Percentiles rank a stretch among this genome's conserved stretches.
phyloP scores from a whole-genome alignment of 2,888 invertebrate species.

The Melieria omissa region DNA sequence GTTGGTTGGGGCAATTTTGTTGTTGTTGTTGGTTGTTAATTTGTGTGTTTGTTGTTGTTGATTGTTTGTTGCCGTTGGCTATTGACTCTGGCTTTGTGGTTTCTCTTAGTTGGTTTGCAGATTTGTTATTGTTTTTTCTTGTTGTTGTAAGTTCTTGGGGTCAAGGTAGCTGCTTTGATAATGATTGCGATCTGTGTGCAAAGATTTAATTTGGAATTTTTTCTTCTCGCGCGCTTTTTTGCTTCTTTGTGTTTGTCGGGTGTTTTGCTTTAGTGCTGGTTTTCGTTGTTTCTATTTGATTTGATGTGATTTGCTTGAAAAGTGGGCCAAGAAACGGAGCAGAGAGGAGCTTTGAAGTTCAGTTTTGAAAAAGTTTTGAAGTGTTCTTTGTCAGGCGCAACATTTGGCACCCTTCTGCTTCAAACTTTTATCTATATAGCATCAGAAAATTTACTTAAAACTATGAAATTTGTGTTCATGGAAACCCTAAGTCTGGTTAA shows the following conservation, averaged over 20 bases:
- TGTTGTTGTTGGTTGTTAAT: too few species aligned
- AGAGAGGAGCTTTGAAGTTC: too few species aligned
- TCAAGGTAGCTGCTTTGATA: constrained; percentile 36
- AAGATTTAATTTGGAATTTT: constrained; percentile 17
- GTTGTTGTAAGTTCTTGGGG: constrained; percentile 12
- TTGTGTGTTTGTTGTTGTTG: constrained; percentile 8
- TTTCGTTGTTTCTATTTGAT: constrained; percentile 28
- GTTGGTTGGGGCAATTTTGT: too few species aligned
- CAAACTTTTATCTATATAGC: too few species aligned
- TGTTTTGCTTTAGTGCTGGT: constrained; percentile 24
- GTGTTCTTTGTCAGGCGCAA: too few species aligned
- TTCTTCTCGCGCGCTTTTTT: not conserved
- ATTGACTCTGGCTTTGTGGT: not conserved
- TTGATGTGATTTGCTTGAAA: constrained; percentile 6
- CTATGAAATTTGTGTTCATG: too few species aligned
- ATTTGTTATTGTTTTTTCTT: too few species aligned
- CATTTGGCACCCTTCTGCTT: too few species aligned
- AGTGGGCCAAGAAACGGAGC: not conserved
- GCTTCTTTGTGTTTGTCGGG: not conserved
- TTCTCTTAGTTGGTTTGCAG: too few species aligned
- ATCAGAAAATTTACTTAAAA: too few species aligned
- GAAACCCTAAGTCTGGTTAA: not conserved
- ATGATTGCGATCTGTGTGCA: constrained; percentile 26
- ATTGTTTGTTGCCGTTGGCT: constrained; percentile 9
- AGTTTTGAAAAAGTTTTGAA: too few species aligned